Evolutionary conservation across 2,888 invertebrate species (phyloP).

Genomic region (Heteropelma amictum): DNA sequence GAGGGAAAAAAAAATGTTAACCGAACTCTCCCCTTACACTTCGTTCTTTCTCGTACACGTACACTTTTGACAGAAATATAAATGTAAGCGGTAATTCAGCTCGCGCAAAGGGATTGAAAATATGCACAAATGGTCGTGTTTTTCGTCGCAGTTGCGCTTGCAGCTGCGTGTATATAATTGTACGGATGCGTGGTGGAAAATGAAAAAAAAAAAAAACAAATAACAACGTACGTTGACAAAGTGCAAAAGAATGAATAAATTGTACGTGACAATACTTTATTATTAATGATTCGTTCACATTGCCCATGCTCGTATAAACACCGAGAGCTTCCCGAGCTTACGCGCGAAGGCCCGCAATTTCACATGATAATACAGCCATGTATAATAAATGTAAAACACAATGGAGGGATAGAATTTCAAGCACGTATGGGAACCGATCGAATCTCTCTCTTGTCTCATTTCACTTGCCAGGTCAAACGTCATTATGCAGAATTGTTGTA

Average conservation of each 20-base stretch:
- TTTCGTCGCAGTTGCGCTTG: neutral
- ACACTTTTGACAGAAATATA: neutral
- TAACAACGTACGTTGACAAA: too few species aligned
- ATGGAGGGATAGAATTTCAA: constrained; percentile 57
- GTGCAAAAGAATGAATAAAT: neutral
- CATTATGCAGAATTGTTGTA: constrained; percentile 64
- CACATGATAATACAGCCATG: constrained; percentile 39
- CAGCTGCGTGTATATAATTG: too few species aligned
- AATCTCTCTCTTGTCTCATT: constrained; percentile 52
- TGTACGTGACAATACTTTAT: constrained; percentile 51
- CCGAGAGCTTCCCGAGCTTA: constrained; percentile 1
- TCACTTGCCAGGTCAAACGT: constrained; percentile 57
- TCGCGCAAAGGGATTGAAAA: neutral
- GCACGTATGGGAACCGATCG: constrained; percentile 57
- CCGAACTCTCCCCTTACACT: too few species aligned
- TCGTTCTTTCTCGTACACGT: too few species aligned
- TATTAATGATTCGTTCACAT: constrained; percentile 51
- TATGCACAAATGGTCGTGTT: constrained; percentile 15
- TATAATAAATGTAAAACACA: constrained; percentile 58
- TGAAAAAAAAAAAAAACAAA: constrained; percentile 2
- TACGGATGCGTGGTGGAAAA: too few species aligned
- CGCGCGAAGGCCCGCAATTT: constrained; percentile 9
- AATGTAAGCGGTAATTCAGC: neutral
- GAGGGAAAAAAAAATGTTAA: too few species aligned
- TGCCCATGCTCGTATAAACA: neutral